A percentile compares a stretch with the other conserved stretches of the same genome.
Conservation (phyloP, 37 sponge, comb jelly and placozoan species). For the Haliclona indistincta region DNA sequence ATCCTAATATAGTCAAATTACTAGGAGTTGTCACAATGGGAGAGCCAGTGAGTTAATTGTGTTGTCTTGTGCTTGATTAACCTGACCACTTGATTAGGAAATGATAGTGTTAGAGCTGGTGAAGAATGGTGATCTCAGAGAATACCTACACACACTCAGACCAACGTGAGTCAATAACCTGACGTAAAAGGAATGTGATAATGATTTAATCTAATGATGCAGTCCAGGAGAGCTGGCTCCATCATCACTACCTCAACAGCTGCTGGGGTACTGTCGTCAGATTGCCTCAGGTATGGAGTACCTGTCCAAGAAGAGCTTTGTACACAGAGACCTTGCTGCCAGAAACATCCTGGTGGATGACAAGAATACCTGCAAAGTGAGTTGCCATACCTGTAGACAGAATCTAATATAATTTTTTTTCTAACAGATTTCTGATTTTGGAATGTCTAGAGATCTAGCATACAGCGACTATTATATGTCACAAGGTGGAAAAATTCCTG, state of each 20-base stretch:
- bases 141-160: slow-evolving; percentile 15
- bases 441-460: slow-evolving; percentile 35
- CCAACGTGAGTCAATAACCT: slow-evolving; percentile 1
- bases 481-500: slow-evolving; percentile 28
- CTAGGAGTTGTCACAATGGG: slow-evolving; percentile 17
- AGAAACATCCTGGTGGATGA: slow-evolving; percentile 4
- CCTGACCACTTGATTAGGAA: slow-evolving; percentile 1
- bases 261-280: slow-evolving; percentile 8
- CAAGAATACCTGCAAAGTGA: neutral
- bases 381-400: neutral
- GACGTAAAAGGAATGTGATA: neutral
- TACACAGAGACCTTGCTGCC: slow-evolving; percentile 17
- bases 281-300: slow-evolving; percentile 14
- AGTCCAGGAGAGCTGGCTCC: slow-evolving; percentile 4
- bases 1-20: slow-evolving; percentile 18
- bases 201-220: neutral
- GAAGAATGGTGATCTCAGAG: slow-evolving; percentile 42
- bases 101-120: slow-evolving; percentile 65
- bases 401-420: neutral
- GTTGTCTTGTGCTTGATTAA: neutral
- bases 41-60: slow-evolving; percentile 26
- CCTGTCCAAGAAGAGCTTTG: slow-evolving; percentile 8
- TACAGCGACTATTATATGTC: slow-evolving; percentile 21
- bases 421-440: slow-evolving; percentile 45
- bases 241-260: neutral